Conservation (phyloP, 2,888 invertebrate species). For the Galerucella calmariensis region DNA sequence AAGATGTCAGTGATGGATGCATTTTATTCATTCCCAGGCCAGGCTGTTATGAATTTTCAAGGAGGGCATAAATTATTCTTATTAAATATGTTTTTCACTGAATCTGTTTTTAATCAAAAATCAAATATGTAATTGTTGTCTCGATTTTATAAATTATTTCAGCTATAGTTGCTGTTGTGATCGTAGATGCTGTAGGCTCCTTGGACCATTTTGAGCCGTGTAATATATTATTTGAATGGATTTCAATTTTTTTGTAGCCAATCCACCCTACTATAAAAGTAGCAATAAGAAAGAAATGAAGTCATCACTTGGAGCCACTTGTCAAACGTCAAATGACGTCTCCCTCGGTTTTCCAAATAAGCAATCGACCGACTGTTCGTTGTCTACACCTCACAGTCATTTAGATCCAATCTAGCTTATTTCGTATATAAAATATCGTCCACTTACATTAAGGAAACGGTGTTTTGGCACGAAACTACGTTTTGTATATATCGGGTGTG, state of each 20-base stretch:
- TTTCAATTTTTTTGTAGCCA: not conserved
- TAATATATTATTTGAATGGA: too few species aligned
- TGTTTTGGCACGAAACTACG: conserved; percentile 57
- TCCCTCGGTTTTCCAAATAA: conserved; percentile 52
- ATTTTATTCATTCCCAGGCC: too few species aligned
- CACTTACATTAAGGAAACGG: conserved; percentile 58
- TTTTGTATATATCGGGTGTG: conserved; percentile 45
- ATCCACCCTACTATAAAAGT: conserved; percentile 5
- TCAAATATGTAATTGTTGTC: too few species aligned
- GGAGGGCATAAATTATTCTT: too few species aligned
- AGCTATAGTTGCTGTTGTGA: too few species aligned
- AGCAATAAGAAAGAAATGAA: conserved; percentile 12
- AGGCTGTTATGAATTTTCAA: too few species aligned
- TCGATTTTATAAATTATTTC: too few species aligned
- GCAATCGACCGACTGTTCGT: conserved; percentile 53
- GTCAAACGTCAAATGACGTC: conserved; percentile 28
- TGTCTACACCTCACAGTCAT: conserved; percentile 55
- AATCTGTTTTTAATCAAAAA: too few species aligned
- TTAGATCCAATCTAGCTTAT: conserved; percentile 60
- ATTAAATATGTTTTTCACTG: too few species aligned
- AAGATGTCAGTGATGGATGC: too few species aligned
- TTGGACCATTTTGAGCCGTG: too few species aligned
- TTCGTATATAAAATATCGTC: conserved; percentile 60
- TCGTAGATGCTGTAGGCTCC: too few species aligned
- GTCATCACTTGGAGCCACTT: conserved; percentile 17